These are phyloP conservation scores for Rhyacichthys aspro DNA, from an alignment of 2,797 vertebrate species.

Conservation along the genomic window DNA sequence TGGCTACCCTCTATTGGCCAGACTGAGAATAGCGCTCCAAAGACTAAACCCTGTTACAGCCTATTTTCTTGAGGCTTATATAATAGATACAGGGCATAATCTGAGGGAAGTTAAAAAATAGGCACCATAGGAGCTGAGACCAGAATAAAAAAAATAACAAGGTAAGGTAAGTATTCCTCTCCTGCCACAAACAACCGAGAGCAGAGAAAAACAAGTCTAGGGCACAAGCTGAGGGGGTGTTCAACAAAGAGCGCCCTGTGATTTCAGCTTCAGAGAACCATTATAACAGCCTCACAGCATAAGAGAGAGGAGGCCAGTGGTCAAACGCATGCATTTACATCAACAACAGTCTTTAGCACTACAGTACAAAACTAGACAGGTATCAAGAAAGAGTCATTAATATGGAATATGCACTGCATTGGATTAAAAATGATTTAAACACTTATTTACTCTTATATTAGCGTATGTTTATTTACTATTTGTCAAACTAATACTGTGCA, in stretches of 20 bases:
- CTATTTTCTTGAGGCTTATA: not conserved
- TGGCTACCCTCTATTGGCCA: conserved; percentile 53
- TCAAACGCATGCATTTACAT: conserved; percentile 23
- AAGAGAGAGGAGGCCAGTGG: conserved; percentile 12
- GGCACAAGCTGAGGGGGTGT: conserved; percentile 4
- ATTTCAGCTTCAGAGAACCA: conserved; percentile 17
- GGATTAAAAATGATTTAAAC: too few relatives aligned
- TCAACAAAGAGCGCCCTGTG: conserved; percentile 53
- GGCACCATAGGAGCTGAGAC: conserved; percentile 13
- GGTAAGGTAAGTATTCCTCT: not conserved
- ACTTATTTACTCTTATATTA: too few relatives aligned
- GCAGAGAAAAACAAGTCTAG: conserved; percentile 9
- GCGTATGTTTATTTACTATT: too few relatives aligned
- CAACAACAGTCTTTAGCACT: conserved; percentile 13
- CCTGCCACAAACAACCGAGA: conserved; percentile 17
- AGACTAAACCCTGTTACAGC: conserved; percentile 13
- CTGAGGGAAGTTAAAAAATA: conserved; percentile 16
- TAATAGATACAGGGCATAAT: conserved; percentile 17
- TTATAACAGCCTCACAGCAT: conserved; percentile 35
- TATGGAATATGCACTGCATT: too few relatives aligned
- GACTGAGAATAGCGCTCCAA: conserved; percentile 25
- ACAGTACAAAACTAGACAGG: not conserved
- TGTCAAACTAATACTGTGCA: too few relatives aligned
- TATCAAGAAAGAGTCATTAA: too few relatives aligned
- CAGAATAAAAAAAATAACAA: conserved; percentile 23